Evolutionary conservation across 2,113 vertebrate genomes (phyloP).

Genomic region (Tetraodon nigroviridis): DNA sequence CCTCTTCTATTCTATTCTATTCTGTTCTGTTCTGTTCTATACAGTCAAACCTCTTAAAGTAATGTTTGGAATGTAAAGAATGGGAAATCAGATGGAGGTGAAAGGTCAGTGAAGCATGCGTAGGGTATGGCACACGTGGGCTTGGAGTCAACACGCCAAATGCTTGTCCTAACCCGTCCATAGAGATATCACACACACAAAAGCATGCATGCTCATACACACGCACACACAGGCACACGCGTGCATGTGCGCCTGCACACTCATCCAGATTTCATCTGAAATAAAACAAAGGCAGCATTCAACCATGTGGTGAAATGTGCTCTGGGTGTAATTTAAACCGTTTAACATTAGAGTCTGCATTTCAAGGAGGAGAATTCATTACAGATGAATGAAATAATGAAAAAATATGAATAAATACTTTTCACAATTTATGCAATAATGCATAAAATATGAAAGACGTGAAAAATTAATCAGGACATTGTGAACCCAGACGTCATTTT

Average conservation of each 20-base stretch:
- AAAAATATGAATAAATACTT: constrained; percentile 30
- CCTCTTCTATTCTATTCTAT: too few relatives aligned
- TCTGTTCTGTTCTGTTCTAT: too few relatives aligned
- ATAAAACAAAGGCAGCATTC: constrained; percentile 58
- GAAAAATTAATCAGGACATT: constrained; percentile 25
- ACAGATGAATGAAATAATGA: constrained; percentile 37
- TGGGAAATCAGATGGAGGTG: constrained; percentile 57
- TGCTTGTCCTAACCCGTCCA: constrained; percentile 52
- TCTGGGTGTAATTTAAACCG: constrained; percentile 57
- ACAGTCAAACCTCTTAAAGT: constrained; percentile 37
- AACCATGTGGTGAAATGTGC: constrained; percentile 29
- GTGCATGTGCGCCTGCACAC: too few relatives aligned
- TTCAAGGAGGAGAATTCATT: constrained; percentile 16
- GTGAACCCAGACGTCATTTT: constrained; percentile 17
- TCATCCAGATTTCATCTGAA: constrained; percentile 36
- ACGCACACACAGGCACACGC: background rate
- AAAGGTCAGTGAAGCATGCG: constrained; percentile 57
- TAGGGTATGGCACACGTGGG: constrained; percentile 57
- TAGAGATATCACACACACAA: constrained; percentile 38
- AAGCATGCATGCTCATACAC: constrained; percentile 15
- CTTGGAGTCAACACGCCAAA: constrained; percentile 57
- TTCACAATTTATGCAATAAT: constrained; percentile 11
- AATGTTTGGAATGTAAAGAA: constrained; percentile 65
- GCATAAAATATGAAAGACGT: constrained; percentile 17
- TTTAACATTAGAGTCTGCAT: constrained; percentile 22